Evolutionary conservation across 2,888 invertebrate species (phyloP).

Genomic region (Leucoptera coffeella): DNA sequence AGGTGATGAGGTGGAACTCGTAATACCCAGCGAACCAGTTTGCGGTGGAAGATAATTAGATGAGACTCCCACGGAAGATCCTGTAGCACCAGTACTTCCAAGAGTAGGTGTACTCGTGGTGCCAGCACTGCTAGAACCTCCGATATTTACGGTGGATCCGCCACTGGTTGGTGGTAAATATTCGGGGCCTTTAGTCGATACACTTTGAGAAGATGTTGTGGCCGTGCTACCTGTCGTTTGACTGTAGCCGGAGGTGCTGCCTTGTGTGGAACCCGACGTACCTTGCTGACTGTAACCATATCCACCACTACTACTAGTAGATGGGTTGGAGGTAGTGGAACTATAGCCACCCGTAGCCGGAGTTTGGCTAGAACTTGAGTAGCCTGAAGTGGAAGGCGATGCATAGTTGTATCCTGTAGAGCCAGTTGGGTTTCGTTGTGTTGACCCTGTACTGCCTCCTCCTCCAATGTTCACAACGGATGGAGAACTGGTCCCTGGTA

Average conservation of each 20-base stretch:
- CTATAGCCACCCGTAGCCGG: neutral
- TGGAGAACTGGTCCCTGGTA: constrained; percentile 10
- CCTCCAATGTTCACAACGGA: constrained; percentile 17
- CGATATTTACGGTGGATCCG: constrained; percentile 7
- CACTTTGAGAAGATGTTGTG: constrained; percentile 7
- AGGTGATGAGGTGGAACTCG: constrained; percentile 5
- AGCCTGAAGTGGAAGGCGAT: neutral
- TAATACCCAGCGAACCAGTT: constrained; percentile 12
- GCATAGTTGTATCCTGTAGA: constrained; percentile 10
- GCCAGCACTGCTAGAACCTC: no score
- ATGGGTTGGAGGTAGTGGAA: neutral
- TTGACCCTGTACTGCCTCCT: neutral
- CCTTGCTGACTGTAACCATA: neutral
- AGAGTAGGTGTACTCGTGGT: no score
- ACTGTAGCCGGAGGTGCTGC: no score
- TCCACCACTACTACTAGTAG: neutral
- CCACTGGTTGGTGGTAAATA: constrained; percentile 21
- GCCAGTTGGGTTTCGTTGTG: neutral
- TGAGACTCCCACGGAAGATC: no score
- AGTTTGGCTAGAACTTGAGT: no score
- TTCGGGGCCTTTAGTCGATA: constrained; percentile 27
- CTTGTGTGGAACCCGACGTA: neutral
- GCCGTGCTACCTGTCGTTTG: neutral
- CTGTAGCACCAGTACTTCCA: no score
- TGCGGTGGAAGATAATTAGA: constrained; percentile 7